These are phyloP conservation scores for Mormyrus lacerda DNA, from an alignment of 2,113 vertebrate species.

Conservation along the genomic window DNA sequence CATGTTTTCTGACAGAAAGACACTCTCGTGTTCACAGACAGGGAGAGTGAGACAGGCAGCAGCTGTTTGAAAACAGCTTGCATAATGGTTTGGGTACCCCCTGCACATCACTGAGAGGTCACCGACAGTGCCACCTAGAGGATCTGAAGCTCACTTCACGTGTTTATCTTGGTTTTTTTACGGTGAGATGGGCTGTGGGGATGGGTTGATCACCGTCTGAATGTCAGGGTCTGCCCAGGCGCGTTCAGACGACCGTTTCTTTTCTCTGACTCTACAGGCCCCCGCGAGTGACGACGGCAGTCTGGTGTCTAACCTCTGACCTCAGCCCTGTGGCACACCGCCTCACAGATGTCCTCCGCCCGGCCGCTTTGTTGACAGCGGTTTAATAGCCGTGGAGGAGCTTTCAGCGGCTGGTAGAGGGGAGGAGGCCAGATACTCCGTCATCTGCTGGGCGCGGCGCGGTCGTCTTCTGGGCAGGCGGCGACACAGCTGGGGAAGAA, in stretches of 20 bases:
- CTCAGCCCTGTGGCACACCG: conserved; percentile 12
- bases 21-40: not conserved
- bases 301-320: not conserved
- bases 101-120: not conserved
- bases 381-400: not conserved
- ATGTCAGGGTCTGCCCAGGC: not conserved
- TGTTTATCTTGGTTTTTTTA: not conserved
- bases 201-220: not conserved
- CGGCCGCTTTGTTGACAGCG: not conserved
- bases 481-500: conserved; percentile 4
- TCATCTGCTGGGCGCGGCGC: not conserved
- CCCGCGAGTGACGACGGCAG: not conserved
- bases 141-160: not conserved
- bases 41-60: not conserved
- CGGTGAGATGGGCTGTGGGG: not conserved
- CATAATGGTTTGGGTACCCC: not conserved
- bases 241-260: not conserved
- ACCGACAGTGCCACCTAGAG: not conserved
- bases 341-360: not conserved
- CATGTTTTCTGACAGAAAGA: not conserved
- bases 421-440: not conserved
- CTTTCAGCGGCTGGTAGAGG: not conserved
- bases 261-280: not conserved
- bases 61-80: not conserved
- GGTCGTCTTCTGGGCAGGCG: not conserved